phyloP scores from a whole-genome alignment of 1,140 invertebrate species.

The Drosophila elegans region DNA sequence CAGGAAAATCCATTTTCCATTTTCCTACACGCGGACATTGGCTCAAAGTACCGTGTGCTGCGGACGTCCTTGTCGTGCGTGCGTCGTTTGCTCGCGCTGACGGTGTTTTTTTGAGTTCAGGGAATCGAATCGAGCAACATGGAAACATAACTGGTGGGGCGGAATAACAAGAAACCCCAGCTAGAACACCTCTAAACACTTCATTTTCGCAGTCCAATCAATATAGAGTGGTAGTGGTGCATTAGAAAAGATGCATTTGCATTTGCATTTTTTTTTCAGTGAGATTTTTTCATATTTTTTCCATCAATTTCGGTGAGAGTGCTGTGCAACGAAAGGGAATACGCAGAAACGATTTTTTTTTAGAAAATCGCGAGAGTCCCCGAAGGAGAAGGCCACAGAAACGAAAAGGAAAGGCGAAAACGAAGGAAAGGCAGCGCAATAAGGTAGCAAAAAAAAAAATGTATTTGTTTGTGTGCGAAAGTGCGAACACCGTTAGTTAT shows the following conservation, averaged over 20 bases:
- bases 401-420: conserved; percentile 12
- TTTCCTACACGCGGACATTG: conserved; percentile 64
- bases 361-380: conserved; percentile 41
- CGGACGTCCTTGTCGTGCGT: conserved; percentile 77
- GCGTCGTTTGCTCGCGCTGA: conserved; percentile 58
- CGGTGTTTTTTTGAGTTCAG: conserved; percentile 42
- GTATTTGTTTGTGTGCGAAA: conserved; percentile 50
- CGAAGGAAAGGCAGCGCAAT: conserved; percentile 42
- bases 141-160: conserved; percentile 23
- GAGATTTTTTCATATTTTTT: conserved; percentile 23
- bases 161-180: conserved; percentile 25
- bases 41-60: conserved; percentile 68
- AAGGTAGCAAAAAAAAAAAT: conserved; percentile 46
- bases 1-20: conserved; percentile 71
- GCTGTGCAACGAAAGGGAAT: conserved; percentile 37
- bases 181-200: conserved; percentile 11
- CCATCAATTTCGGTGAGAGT: conserved; percentile 25
- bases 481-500: conserved; percentile 38
- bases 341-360: conserved; percentile 36
- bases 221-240: conserved; percentile 4
- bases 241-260: background rate
- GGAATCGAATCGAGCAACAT: conserved; percentile 20
- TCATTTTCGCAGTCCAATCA: conserved; percentile 26
- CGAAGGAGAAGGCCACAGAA: conserved; percentile 27
- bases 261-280: conserved; percentile 7